Evolutionary conservation across 1,140 invertebrate genomes (phyloP), one percentile per base, ranked within the genome.

Genomic region (Varroa destructor): DNA sequence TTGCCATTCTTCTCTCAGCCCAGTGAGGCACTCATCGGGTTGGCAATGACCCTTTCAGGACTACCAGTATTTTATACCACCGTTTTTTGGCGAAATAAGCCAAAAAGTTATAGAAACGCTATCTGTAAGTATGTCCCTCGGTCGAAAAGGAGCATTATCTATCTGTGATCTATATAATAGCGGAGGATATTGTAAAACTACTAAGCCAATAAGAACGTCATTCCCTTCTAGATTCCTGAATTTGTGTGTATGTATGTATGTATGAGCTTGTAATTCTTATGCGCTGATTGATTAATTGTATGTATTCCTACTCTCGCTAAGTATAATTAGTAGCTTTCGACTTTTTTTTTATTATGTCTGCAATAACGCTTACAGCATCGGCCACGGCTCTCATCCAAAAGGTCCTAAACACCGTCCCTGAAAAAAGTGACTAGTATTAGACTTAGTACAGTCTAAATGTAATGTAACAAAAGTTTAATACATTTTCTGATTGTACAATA

Each of bases 11-110:
- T 87, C 74, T 86, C 87, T 72, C 85, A 85, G 72, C 89, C 91
- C 2, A 81, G 82, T 74, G 89, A 91, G 78, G 89, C 93, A 51
- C 84, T 87, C 3, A 87, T 90, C 77, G 93, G 91, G n/a, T 82
- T 88, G 5, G 76, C 87, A 14, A 93, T 97, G 75, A 95, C 93
- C 1, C 77, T 90, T n/a, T 85, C 88, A 56, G 93, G 91, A 6
- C 84, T 96, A 61, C 93, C 93, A 0, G 86, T 90, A 36, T 97
- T 94, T 80, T 86, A 86, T 73, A 75, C 88, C 10, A 87, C 90
- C 57, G 86, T 95, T 72, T 79, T 82, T 55, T 89, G 87, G 86
- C 83, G 87, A 77, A 83, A 84, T 43, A 89, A 90, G 77, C 91
- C 91, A 0, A 76, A 80, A 64, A 82, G 80, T 77, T 85, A 93